Evolutionary conservation across 2,888 invertebrate species (phyloP).

Genomic region (Calliphora vomitoria): DNA sequence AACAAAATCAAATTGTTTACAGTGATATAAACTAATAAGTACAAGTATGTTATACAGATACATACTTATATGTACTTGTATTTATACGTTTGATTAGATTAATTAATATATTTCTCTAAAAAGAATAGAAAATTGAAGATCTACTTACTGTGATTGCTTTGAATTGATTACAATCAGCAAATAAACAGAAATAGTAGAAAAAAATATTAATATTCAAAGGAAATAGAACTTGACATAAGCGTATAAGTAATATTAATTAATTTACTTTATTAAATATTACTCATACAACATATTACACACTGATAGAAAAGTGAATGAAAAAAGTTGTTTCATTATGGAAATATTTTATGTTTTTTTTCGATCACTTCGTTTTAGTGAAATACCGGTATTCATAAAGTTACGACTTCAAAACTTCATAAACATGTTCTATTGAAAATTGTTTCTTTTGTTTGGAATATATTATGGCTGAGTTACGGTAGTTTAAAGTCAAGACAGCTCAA

Average conservation of each 20-base stretch:
- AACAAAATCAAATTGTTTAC: background rate
- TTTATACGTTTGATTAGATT: constrained; percentile 58
- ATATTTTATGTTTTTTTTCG: too few species aligned
- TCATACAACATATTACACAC: background rate
- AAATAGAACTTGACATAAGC: background rate
- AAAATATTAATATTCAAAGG: background rate
- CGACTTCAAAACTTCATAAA: too few species aligned
- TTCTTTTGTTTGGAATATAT: too few species aligned
- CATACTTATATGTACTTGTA: constrained; percentile 12
- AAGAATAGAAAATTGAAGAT: background rate
- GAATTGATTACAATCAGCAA: constrained; percentile 14
- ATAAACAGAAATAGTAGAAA: background rate
- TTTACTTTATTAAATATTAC: background rate
- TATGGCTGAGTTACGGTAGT: too few species aligned
- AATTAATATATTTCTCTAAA: constrained; percentile 47
- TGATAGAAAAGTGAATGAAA: too few species aligned
- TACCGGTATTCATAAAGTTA: too few species aligned
- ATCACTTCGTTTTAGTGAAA: too few species aligned
- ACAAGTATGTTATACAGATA: background rate
- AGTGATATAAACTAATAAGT: background rate
- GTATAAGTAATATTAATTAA: constrained; percentile 29
- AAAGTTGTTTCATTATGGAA: too few species aligned
- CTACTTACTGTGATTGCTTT: constrained; percentile 38
- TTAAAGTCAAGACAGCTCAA: too few species aligned
- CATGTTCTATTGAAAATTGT: too few species aligned